phyloP scores from a whole-genome alignment of 1,140 invertebrate species.

The Drosophila repleta region DNA sequence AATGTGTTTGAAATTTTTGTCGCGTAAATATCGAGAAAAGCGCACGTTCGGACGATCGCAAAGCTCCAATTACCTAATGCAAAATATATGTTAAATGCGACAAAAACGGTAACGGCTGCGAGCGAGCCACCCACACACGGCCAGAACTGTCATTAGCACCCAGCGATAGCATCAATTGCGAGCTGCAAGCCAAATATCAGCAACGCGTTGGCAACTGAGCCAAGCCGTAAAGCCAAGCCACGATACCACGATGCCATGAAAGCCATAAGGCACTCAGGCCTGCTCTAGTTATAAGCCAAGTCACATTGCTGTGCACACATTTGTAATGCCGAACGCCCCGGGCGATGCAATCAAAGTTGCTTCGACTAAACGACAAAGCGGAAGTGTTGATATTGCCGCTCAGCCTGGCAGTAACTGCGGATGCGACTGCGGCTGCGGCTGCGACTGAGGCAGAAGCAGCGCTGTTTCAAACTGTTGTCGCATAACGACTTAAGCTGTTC shows the following conservation, averaged over 20 bases:
- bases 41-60: constrained; percentile 59
- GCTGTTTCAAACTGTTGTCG: constrained; percentile 64
- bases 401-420: too few relatives aligned
- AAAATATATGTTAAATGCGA: constrained; percentile 23
- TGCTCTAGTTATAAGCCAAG: constrained; percentile 56
- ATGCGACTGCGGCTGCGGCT: constrained; percentile 27
- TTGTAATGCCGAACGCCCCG: constrained; percentile 49
- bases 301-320: constrained; percentile 40
- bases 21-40: constrained; percentile 64
- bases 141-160: constrained; percentile 26
- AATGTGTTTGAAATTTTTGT: constrained; percentile 57
- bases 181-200: constrained; percentile 29
- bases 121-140: too few relatives aligned
- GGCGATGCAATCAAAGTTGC: constrained; percentile 66
- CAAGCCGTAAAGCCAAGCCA: constrained; percentile 29
- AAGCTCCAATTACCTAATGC: constrained; percentile 23
- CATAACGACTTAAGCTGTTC: constrained; percentile 77
- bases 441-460: constrained; percentile 1
- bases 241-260: constrained; percentile 16
- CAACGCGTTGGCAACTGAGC: constrained; percentile 29
- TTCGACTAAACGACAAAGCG: constrained; percentile 42
- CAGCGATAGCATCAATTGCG: constrained; percentile 43
- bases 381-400: constrained; percentile 75
- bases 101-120: constrained; percentile 17
- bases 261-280: constrained; percentile 20